Evolutionary conservation across 2,113 vertebrate genomes (phyloP), one percentile per base, ranked within the genome.

Genomic region (Toxotes jaculatrix): DNA sequence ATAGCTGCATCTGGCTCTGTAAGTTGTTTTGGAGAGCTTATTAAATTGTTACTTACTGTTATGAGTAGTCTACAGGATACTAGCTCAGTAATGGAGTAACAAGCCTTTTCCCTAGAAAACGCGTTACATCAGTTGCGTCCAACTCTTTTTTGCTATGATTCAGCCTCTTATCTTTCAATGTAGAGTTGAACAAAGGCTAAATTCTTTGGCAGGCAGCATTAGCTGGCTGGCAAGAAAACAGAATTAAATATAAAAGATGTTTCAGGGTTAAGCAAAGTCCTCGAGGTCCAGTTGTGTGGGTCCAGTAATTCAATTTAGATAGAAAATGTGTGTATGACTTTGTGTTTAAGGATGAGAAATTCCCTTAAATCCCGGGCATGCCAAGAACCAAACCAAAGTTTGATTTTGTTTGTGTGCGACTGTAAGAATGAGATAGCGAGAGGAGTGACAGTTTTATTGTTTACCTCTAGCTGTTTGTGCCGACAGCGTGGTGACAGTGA

Each of bases 391-490:
- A 42, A 56, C 19, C 80, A 40, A 73, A 69, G 67, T 84, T 79
- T 61, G 64, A 71, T 67, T 72, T 64, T 75, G 62, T 79, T 74
- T 19, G 57, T 68, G 36, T 60, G 72, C 3, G 17, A 73, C 61
- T 65, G 79, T 57, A 51, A 56, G 66, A 79, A 8, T 27, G 77
- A 85, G 80, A 63, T 73, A n/a, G 56, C 79, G 76, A 40, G 83
- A 70, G 69, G 63, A 78, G 77, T 65, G 88, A 86, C 83, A 42
- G 83, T 77, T 89, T 91, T 64, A 93, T 90, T 90, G 83, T 91
- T 91, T 88, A 82, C 83, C 89, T 82, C 79, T 40, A 45, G 73
- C 80, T 89, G 84, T 91, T 78, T 87, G 87, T 75, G 88, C 81
- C 85, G 62, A 76, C 79, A 79, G 87, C 61, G 43, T 5, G 16